Conservation (phyloP, 1,140 invertebrate genomes). For the Zelostemma sp. region DNA sequence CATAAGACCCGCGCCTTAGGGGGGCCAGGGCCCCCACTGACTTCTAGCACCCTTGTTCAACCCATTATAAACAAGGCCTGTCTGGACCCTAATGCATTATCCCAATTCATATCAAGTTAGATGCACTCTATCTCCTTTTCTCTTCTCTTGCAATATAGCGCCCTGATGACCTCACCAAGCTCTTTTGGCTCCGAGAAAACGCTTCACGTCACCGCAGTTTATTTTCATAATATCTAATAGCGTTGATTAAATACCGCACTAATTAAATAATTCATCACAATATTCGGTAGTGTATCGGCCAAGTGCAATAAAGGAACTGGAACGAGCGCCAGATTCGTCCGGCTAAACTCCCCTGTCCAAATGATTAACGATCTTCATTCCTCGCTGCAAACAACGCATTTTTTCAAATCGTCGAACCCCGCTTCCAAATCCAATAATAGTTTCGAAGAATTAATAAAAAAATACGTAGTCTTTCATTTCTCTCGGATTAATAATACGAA, state of each 20-base stretch:
- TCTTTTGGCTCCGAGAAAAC: constrained; percentile 2
- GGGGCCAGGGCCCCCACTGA: constrained; percentile 65
- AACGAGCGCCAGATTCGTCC: constrained; percentile 1
- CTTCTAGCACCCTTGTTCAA: constrained; percentile 70
- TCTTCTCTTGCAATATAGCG: constrained; percentile 16
- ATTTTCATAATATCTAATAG: constrained; percentile 24
- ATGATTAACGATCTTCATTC: constrained; percentile 51
- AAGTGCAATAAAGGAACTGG: neutral
- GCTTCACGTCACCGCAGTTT: neutral
- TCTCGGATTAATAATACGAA: no score
- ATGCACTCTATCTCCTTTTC: constrained; percentile 66
- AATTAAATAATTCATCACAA: constrained; percentile 63
- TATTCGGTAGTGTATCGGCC: constrained; percentile 11
- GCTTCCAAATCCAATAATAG: neutral
- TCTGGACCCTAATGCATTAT: constrained; percentile 63
- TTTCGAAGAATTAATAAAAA: neutral
- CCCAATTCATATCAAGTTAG: constrained; percentile 43
- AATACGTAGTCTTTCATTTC: no score
- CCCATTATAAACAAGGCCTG: constrained; percentile 68
- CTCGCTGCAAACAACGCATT: constrained; percentile 2
- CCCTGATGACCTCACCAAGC: constrained; percentile 26
- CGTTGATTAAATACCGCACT: constrained; percentile 61
- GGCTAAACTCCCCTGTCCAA: constrained; percentile 12
- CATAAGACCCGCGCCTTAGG: constrained; percentile 63
- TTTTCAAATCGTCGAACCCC: neutral